Base-by-base conservation (phyloP, 2,888 invertebrate species). In the Dysmachus trigonus region DNA sequence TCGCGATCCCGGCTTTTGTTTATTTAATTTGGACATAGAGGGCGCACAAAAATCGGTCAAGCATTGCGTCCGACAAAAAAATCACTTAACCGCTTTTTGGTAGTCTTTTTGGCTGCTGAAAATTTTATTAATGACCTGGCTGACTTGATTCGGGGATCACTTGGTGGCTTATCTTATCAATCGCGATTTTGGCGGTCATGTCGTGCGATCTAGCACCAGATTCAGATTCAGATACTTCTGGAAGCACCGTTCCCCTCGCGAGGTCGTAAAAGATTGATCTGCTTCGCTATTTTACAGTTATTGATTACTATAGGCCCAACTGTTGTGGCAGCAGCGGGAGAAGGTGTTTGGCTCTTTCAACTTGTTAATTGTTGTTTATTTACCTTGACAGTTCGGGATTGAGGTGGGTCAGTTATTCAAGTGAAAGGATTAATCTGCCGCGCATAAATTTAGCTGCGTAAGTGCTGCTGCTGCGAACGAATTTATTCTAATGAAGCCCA, bases 311-410 rank as follows among this genome's bases (percentile, higher is more conserved):
- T n/a, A 72, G 8, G 27, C 35, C 22, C 30, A 71, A 35, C 41
- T 82, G 81, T 82, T 82, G 62, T 62, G 81, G n/a, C n/a, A n/a
- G 53, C 81, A 82, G 81, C 81, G 33, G 62, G 81, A 53, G 31
- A 62, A 62, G 33, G 18, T 33, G n/a, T 10, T 6, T 35, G 62
- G 3, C 77, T 77, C 47, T 77, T 47, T 77, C n/a, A 38, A 27
- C 83, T 72, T 72, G 72, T 83, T 83, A 83, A 83, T 83, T 72
- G 72, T 30, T 83, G 83, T 72, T 83, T 72, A 72, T 83, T 72
- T 83, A 72, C 72, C 47, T 83, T 72, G 83, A 72, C 41, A 83
- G 72, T 72, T 83, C 47, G 27, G 35, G 35, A 62, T 82, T 83
- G 83, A 83, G 83, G 83, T 72, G 72, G 83, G 83, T 72, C 83